A percentile compares a stretch with the other conserved stretches of the same genome.
phyloP scores from a whole-genome alignment of 2,113 vertebrate genomes.

The Corythornis vintsioides region DNA sequence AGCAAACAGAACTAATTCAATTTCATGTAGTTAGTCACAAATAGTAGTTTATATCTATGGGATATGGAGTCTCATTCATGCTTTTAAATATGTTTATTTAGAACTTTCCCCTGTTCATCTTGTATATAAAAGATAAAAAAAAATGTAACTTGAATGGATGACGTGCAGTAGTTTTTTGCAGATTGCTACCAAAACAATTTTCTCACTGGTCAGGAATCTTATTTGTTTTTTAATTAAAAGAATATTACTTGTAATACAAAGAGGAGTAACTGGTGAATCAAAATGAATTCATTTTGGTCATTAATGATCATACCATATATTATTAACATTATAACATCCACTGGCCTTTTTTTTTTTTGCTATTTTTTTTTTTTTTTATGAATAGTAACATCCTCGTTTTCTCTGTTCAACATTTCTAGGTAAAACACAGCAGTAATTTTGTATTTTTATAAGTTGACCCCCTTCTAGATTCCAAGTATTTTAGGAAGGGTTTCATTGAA shows the following conservation, averaged over 20 bases:
- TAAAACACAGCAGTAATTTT: not conserved
- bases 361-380: not conserved
- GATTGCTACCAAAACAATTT: not conserved
- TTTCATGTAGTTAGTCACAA: not conserved
- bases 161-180: not conserved
- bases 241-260: not conserved
- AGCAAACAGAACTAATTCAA: not conserved
- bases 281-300: not conserved
- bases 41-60: not conserved
- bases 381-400: not conserved
- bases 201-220: not conserved
- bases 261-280: not conserved
- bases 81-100: not conserved
- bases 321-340: not conserved
- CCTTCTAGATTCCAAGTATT: conserved; percentile 79
- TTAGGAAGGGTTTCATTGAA: conserved; percentile 87
- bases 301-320: not conserved
- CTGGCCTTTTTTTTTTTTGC: too few species aligned
- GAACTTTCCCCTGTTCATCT: not conserved
- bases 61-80: not conserved
- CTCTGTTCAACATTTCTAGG: not conserved
- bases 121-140: not conserved
- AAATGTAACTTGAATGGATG: not conserved
- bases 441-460: conserved; percentile 67
- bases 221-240: not conserved